Evolutionary conservation across 2,113 vertebrate genomes (phyloP), one percentile per base, ranked within the genome.

Genomic region (Xiphophorus couchianus): DNA sequence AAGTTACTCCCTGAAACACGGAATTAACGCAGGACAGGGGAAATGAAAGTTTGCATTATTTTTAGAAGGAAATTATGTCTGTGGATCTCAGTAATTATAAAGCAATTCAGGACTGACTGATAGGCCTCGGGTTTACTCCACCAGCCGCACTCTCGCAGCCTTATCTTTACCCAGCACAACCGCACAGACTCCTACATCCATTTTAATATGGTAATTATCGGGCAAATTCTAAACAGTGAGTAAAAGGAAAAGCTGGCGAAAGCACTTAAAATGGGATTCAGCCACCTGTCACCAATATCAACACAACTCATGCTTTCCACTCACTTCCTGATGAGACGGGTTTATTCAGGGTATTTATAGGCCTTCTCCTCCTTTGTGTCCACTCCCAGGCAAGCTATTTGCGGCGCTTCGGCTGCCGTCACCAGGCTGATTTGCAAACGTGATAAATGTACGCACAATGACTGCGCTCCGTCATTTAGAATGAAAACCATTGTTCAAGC

Each of bases 71-170:
- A 89, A 92, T 87, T 73, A 90, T 71, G 84, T 87, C 82, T 73
- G 69, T 71, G 87, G 86, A 91, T 92, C 89, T 86, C 78, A 67
- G 89, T 92, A 92, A 93, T 94, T 93, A 94, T 90, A 85, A 91
- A 88, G 89, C 89, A 80, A 90, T 93, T 91, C 86, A 54, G 73
- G 61, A 29, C 81, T 77, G 86, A 90, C 89, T 90, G 92, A 93
- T 90, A 91, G 88, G 79, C 91, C 87, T 92, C 82, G 63, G 81
- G 86, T 91, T 69, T 74, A 81, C 83, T 81, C 31, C 10, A 11
- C 69, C 62, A 73, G 33, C 72, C 63, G 66, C 66, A 33, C 81
- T 81, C 74, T 66, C 22, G 14, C 85, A 42, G 76, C 62, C 91
- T 93, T 93, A 92, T 93, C 91, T 93, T 80, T 82, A 31, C 62